These are phyloP conservation scores for Arctopsyche grandis DNA, from an alignment of 1,140 invertebrate species.

Conservation along the genomic window DNA sequence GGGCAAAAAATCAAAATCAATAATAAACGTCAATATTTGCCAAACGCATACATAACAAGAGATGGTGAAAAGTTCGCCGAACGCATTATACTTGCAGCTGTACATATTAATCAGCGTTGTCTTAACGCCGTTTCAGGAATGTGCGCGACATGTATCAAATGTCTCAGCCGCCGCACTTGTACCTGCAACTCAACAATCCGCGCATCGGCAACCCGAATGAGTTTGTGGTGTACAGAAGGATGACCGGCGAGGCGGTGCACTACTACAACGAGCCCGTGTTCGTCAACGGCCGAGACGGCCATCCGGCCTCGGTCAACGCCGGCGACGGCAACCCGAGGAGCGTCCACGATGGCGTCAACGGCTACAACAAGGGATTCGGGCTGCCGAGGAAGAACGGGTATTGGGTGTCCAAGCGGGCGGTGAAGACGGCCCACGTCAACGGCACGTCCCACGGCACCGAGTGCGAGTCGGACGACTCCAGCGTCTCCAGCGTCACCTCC, in stretches of 20 bases:
- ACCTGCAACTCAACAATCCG: constrained; percentile 36
- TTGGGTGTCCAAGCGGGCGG: constrained; percentile 35
- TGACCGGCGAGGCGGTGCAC: neutral
- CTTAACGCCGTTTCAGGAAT: constrained; percentile 9
- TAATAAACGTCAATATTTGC: too few relatives aligned
- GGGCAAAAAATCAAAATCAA: too few relatives aligned
- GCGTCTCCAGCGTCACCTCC: constrained; percentile 64
- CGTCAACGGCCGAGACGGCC: neutral
- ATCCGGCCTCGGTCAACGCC: constrained; percentile 4
- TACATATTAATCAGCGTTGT: too few relatives aligned
- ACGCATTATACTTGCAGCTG: too few relatives aligned
- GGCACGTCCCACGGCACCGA: constrained; percentile 45
- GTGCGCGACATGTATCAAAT: constrained; percentile 42
- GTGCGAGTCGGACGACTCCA: constrained; percentile 65
- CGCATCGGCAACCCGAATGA: constrained; percentile 17
- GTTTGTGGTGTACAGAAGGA: constrained; percentile 30
- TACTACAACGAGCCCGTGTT: constrained; percentile 28
- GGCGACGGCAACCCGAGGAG: constrained; percentile 56
- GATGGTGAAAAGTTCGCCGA: too few relatives aligned
- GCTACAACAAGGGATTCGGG: constrained; percentile 41
- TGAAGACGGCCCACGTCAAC: constrained; percentile 11
- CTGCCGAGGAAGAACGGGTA: constrained; percentile 21
- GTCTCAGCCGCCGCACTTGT: constrained; percentile 30
- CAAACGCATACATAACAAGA: too few relatives aligned
- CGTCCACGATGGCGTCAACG: constrained; percentile 54